These are phyloP conservation scores for Recurvirostra avosetta DNA, from an alignment of 2,113 vertebrate genomes.

Conservation along the genomic window DNA sequence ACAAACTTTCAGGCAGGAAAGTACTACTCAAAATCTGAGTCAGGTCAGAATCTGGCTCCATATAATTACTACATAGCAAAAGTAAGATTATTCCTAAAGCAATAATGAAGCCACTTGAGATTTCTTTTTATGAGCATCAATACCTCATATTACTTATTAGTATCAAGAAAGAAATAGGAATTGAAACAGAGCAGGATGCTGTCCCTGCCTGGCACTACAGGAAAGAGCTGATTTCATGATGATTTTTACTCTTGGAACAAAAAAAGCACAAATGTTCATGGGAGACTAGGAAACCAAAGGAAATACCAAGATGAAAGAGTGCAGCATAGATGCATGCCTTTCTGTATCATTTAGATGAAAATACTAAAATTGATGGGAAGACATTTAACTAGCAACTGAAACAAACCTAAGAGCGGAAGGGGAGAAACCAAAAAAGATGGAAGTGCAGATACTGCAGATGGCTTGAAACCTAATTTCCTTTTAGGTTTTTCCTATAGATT, in stretches of 20 bases:
- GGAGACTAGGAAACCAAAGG: background rate
- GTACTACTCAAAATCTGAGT: background rate
- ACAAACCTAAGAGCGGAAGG: background rate
- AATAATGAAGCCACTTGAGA: background rate
- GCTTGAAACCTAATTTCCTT: background rate
- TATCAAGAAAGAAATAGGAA: background rate
- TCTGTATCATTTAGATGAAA: background rate
- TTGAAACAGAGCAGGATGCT: background rate
- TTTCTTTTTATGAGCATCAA: background rate
- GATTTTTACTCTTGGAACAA: background rate
- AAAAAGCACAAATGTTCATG: background rate
- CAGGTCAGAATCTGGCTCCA: background rate
- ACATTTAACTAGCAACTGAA: background rate
- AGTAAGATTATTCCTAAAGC: background rate
- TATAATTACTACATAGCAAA: background rate
- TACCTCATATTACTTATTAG: background rate
- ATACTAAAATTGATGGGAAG: background rate
- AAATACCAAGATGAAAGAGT: slow-evolving; percentile 1
- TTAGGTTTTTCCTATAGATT: background rate
- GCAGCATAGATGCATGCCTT: background rate
- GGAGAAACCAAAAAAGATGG: background rate
- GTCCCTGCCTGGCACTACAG: background rate
- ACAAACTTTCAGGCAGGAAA: background rate
- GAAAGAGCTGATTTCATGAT: background rate
- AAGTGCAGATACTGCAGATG: background rate